Base-by-base conservation (phyloP, 1,140 invertebrate species). In the Anastrepha ludens region DNA sequence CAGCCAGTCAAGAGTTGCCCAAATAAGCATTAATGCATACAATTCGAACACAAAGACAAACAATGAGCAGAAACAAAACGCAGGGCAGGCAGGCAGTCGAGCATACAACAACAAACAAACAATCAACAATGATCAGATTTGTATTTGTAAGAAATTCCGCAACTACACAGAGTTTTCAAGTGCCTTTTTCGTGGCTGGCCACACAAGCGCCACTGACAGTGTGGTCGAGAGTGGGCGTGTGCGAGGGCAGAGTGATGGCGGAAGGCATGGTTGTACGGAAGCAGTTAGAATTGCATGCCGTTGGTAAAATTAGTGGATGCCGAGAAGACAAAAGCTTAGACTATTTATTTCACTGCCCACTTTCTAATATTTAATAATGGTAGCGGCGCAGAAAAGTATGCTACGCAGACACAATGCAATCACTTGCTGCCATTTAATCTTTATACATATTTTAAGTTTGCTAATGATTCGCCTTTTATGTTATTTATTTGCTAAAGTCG, bases 401-500 rank as follows among this genome's bases (percentile, higher is more conserved):
- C 67, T 47, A 74, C 67, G 15, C 67, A 74, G 44, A 74, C 67
- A 74, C 39, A 74, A 74, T 74, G 67, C 67, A 74, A 74, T 15
- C 67, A 74, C 67, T 74, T 81, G 74, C 47, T 47, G 44, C 47
- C 74, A 81, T 81, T 81, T 81, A 29, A 81, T 55, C 44, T 81
- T 55, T 81, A n/a, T 55, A 81, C 74, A 74, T 44, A 74, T 74
- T 74, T 74, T 47, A 74, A 74, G 67, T 74, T 74, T 44, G 67
- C 67, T 74, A 74, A 74, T 74, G 67, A 74, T 74, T 74, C 67
- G 67, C 41, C 67, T 74, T 74, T 74, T 74, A 74, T 74, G 67
- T 39, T 47, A 74, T 74, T 74, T 74, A 74, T 74, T 74, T 74
- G 67, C 67, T 44, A 44, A 74, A 74, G 67, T 44, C 67, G 9